phyloP scores from a whole-genome alignment of 2,797 vertebrate species.

The Perodicticus potto region DNA sequence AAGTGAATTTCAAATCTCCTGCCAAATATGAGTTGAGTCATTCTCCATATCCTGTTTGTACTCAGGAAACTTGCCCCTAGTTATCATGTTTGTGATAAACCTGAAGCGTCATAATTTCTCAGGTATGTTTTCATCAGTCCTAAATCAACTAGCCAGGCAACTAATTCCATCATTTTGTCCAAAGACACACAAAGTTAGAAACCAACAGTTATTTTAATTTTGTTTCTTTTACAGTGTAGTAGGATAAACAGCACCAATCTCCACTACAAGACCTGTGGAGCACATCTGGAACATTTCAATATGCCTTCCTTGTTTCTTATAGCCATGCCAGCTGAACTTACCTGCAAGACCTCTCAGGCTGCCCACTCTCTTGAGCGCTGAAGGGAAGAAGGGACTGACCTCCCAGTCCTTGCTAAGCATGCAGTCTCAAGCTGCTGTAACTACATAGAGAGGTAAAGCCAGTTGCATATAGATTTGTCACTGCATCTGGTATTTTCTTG shows the following conservation, averaged over 20 bases:
- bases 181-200: slow-evolving; percentile 65
- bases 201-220: not conserved
- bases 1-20: not conserved
- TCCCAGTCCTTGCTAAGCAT: not conserved
- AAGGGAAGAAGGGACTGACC: not conserved
- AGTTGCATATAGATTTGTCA: not conserved
- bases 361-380: not conserved
- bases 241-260: not conserved
- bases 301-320: not conserved
- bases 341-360: not conserved
- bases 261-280: not conserved
- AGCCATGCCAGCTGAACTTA: not conserved
- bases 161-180: slow-evolving; percentile 32
- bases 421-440: not conserved
- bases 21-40: slow-evolving; percentile 44
- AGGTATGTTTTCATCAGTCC: slow-evolving; percentile 1
- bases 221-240: not conserved
- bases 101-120: not conserved
- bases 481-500: not conserved
- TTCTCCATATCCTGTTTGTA: slow-evolving; percentile 30
- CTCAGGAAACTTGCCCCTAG: not conserved
- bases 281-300: not conserved
- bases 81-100: not conserved
- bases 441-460: not conserved
- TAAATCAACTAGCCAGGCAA: slow-evolving; percentile 14